A percentile compares a stretch with the other conserved stretches of the same genome.
phyloP scores from a whole-genome alignment of 2,113 vertebrate genomes.

The Salvelinus namaycush region DNA sequence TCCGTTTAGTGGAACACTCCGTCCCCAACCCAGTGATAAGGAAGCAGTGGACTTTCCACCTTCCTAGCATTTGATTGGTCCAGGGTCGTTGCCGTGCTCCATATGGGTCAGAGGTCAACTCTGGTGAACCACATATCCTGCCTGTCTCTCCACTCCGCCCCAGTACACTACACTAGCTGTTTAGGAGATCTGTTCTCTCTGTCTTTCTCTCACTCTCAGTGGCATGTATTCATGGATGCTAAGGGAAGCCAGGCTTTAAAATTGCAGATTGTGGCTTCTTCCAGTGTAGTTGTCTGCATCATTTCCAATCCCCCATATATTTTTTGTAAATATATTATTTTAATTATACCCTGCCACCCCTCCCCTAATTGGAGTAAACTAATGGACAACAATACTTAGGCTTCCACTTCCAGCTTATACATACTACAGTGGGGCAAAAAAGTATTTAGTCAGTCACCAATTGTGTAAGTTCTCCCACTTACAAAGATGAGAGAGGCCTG shows the following conservation, averaged over 20 bases:
- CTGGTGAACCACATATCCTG: slow-evolving; percentile 46
- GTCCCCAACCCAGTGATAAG: slow-evolving; percentile 51
- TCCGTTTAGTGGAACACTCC: slow-evolving; percentile 43
- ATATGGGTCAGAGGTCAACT: slow-evolving; percentile 44
- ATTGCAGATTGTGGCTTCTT: not conserved
- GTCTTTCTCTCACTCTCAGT: not conserved
- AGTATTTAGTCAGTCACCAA: too few species aligned
- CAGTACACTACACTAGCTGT: slow-evolving; percentile 21
- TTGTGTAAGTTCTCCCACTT: too few species aligned
- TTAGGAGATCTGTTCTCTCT: not conserved
- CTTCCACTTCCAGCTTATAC: too few species aligned
- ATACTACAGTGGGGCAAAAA: too few species aligned
- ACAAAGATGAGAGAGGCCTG: too few species aligned
- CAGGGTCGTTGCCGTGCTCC: slow-evolving; percentile 22
- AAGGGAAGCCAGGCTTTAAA: not conserved
- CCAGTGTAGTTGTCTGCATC: not conserved
- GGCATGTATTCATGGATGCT: not conserved
- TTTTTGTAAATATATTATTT: too few species aligned
- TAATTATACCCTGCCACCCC: too few species aligned
- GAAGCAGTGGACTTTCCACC: slow-evolving; percentile 54
- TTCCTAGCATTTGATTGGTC: slow-evolving; percentile 36
- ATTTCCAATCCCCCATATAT: not conserved
- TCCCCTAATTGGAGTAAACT: too few species aligned
- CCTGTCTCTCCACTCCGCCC: slow-evolving; percentile 26
- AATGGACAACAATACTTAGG: too few species aligned